phyloP scores from a whole-genome alignment of 2,113 vertebrate species.

The Anser brachyrhynchus region DNA sequence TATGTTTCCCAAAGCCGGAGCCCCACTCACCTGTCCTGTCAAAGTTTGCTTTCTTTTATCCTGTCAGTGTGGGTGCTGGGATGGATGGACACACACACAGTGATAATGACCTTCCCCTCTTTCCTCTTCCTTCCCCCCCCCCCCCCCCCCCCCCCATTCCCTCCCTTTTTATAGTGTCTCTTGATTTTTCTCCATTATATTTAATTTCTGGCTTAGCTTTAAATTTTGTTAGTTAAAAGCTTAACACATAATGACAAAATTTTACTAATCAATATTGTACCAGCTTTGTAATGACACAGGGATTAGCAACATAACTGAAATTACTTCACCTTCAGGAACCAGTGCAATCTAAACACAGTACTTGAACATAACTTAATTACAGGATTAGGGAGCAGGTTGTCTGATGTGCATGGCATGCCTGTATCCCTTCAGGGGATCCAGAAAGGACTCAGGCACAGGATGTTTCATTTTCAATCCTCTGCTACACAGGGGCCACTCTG shows the following conservation, averaged over 20 bases:
- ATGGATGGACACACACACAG: background rate
- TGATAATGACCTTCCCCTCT: accelerated
- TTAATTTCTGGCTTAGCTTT: background rate
- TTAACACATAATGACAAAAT: background rate
- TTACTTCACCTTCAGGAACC: background rate
- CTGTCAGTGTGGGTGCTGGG: background rate
- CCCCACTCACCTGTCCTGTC: background rate
- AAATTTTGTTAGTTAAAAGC: background rate
- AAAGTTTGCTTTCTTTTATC: background rate
- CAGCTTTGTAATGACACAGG: background rate
- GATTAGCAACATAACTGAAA: background rate
- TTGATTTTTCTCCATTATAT: background rate
- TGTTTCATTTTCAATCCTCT: background rate
- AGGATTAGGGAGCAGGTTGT: background rate
- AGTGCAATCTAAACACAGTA: background rate
- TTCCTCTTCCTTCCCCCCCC: accelerated
- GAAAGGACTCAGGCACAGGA: background rate
- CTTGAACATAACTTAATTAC: background rate
- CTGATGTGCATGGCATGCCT: accelerated
- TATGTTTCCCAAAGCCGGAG: background rate
- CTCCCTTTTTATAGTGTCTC: background rate
- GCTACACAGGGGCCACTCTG: background rate
- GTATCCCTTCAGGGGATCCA: background rate
- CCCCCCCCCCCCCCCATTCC: no score
- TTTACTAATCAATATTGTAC: background rate